A percentile compares a stretch with the other conserved stretches of the same genome.
phyloP scores from a whole-genome alignment of 30 jellyfish, hydroid and myxozoan species.

The Hydractinia echinata region DNA sequence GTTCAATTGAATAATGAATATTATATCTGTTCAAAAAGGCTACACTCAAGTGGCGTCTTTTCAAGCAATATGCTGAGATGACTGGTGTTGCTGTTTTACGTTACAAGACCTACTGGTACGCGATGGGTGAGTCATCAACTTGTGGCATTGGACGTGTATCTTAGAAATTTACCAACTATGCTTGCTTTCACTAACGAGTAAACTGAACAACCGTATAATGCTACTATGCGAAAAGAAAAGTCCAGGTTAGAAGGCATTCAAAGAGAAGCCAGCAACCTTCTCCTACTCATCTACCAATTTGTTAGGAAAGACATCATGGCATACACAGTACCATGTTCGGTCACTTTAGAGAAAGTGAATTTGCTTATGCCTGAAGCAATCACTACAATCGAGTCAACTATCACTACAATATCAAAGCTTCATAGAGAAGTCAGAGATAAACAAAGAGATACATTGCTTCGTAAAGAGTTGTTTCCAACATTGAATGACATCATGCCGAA shows the following conservation, averaged over 20 bases:
- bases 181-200: not conserved
- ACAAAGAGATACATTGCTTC: not conserved
- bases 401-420: not conserved
- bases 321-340: not conserved
- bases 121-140: too few species aligned
- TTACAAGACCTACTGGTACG: not conserved
- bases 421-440: not conserved
- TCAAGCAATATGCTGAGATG: not conserved
- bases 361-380: conserved; percentile 3
- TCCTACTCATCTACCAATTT: not conserved
- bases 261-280: not conserved
- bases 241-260: not conserved
- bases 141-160: too few species aligned
- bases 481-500: not conserved
- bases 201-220: not conserved
- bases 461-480: not conserved
- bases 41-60: not conserved
- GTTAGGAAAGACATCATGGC: not conserved
- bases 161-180: too few species aligned
- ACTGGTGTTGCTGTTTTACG: not conserved
- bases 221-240: not conserved
- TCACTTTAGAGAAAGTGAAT: not conserved
- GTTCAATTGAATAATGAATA: not conserved
- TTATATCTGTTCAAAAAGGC: not conserved
- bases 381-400: not conserved